Evolutionary conservation across 2,113 vertebrate genomes (phyloP).

Genomic region (Pelecanoides urinatrix): DNA sequence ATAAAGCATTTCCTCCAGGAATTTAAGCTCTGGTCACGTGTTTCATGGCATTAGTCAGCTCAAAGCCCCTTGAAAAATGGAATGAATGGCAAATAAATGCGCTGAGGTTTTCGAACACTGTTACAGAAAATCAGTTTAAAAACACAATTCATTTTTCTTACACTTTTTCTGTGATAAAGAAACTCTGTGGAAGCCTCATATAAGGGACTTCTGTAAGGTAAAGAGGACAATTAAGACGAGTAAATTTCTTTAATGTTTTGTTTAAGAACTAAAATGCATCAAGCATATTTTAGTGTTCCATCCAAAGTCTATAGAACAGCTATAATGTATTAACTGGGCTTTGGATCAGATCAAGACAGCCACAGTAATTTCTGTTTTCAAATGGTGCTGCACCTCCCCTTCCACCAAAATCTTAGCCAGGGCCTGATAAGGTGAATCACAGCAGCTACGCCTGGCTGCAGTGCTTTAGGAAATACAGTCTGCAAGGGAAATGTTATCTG

Average conservation of each 20-base stretch:
- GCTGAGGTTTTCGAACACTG: not conserved
- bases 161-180: not conserved
- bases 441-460: not conserved
- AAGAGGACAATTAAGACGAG: not conserved
- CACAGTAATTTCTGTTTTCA: not conserved
- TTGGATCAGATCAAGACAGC: not conserved
- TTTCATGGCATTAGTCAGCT: not conserved
- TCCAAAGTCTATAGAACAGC: not conserved
- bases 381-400: not conserved
- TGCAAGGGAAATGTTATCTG: not conserved
- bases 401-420: not conserved
- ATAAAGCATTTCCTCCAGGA: not conserved
- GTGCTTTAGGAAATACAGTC: not conserved
- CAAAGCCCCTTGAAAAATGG: not conserved
- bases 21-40: not conserved
- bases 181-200: not conserved
- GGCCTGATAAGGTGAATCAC: not conserved
- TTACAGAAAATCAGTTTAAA: not conserved
- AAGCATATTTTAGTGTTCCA: not conserved
- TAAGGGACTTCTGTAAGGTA: not conserved
- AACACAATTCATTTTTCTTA: not conserved
- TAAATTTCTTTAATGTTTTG: not conserved
- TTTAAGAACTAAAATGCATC: not conserved
- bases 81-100: not conserved
- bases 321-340: fast-evolving